Evolutionary conservation across 2,113 vertebrate species (phyloP), one percentile per base, ranked within the genome.

Genomic region (Nycticorax nycticorax): DNA sequence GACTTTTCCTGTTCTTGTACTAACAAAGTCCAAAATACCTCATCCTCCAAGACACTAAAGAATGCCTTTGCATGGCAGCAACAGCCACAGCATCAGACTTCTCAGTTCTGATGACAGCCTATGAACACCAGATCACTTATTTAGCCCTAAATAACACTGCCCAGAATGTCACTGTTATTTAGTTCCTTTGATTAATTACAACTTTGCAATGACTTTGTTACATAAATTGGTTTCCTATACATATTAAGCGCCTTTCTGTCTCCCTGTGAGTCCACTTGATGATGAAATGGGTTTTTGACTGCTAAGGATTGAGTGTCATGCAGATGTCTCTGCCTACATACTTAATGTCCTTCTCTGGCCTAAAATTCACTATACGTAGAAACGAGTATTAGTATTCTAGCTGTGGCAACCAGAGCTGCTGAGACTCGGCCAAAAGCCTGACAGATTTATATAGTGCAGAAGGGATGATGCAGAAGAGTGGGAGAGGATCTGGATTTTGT

Each of bases 151-250:
- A 79, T 85, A 95, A 97, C 71, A 76, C 55, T 88, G 87, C 77
- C 83, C 91, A 93, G 86, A 93, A 85, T 37, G 37, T 91, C 92
- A 91, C 66, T 77, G 79, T 91, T 91, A 95, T 89, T 96, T 95
- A 92, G 66, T 63, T 94, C 37, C 33, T 88, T 88, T 85, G 83
- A 97, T 94, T 96, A 97, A 94, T 95, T 92, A 94, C 89, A 74
- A 89, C 57, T 77, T 72, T 43, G 77, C 53, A 87, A 89, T 53
- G 73, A 39, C 68, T 93, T 89, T 85, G 88, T 82, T 89, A 81
- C 45, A 91, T 45, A 87, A 75, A 85, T 76, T 89, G 55, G 69
- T 72, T 93, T 94, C 84, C 89, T 93, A 88, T 76, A 89, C 50
- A 79, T 89, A 91, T 76, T 95, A 91, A 96, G 50, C 3, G 12